A percentile compares a stretch with the other conserved stretches of the same genome.
These are phyloP conservation scores for Sarotherodon lohbergeri DNA, from an alignment of 2,113 vertebrate genomes.

Conservation along the genomic window DNA sequence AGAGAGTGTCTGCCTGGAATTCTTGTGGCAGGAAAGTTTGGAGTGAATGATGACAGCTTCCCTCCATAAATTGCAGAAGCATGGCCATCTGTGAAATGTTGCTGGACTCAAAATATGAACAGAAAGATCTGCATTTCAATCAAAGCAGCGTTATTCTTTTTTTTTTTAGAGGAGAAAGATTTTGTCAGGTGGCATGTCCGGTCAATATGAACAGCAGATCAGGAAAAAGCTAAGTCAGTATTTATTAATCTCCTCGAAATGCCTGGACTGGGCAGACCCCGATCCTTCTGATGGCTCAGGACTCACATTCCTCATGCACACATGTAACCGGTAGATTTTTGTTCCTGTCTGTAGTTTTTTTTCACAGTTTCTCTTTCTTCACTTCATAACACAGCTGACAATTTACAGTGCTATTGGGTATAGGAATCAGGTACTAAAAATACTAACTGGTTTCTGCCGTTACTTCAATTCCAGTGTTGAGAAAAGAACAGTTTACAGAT, in stretches of 20 bases:
- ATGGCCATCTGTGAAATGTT: background rate
- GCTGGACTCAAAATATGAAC: background rate
- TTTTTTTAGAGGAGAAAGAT: background rate
- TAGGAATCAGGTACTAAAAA: background rate
- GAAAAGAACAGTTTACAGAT: background rate
- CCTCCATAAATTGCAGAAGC: background rate
- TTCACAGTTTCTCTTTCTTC: background rate
- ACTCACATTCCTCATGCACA: background rate
- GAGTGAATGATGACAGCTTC: background rate
- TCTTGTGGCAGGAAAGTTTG: background rate
- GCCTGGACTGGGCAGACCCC: background rate
- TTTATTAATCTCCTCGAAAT: background rate
- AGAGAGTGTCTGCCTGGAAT: background rate
- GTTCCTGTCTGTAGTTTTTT: background rate
- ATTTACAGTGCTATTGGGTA: background rate
- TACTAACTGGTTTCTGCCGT: rapidly evolving
- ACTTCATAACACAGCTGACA: background rate
- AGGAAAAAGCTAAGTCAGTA: background rate
- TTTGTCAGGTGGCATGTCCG: background rate
- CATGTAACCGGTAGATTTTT: background rate
- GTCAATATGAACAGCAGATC: background rate
- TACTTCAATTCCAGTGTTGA: background rate
- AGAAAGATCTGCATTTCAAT: background rate
- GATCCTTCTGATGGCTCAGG: background rate
- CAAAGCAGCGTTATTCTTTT: background rate